Conservation (phyloP, 2,797 vertebrate species). For the Sparus aurata region DNA sequence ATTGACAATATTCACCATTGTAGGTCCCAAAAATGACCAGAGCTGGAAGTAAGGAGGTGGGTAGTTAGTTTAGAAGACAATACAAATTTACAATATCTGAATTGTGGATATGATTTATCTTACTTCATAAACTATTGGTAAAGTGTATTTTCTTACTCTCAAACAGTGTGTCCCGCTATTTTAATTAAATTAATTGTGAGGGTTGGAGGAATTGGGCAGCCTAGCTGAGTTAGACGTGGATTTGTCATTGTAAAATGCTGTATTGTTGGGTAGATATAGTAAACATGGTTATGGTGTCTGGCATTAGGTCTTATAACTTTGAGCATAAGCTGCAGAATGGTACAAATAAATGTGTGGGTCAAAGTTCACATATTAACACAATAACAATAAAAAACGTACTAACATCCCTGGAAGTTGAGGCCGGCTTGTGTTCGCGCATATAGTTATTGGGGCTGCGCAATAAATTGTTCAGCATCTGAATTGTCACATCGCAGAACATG, state of each 20-base stretch:
- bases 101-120: not conserved
- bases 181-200: not conserved
- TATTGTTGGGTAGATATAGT: not conserved
- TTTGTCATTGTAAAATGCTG: too few species aligned
- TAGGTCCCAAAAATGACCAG: not conserved
- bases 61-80: not conserved
- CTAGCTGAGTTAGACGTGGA: not conserved
- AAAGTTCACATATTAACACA: not conserved
- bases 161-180: conserved; percentile 3
- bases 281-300: not conserved
- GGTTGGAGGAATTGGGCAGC: not conserved
- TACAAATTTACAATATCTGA: not conserved
- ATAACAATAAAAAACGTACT: not conserved
- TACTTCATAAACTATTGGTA: not conserved
- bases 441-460: too few species aligned
- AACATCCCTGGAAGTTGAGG: not conserved
- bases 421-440: not conserved
- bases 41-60: not conserved
- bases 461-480: too few species aligned
- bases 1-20: not conserved
- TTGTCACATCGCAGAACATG: too few species aligned
- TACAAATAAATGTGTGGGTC: not conserved
- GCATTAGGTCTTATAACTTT: not conserved
- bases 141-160: not conserved
- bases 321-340: not conserved